Evolutionary conservation across 1,140 invertebrate species (phyloP), one percentile per base, ranked within the genome.

Genomic region (Megathymus violae): DNA sequence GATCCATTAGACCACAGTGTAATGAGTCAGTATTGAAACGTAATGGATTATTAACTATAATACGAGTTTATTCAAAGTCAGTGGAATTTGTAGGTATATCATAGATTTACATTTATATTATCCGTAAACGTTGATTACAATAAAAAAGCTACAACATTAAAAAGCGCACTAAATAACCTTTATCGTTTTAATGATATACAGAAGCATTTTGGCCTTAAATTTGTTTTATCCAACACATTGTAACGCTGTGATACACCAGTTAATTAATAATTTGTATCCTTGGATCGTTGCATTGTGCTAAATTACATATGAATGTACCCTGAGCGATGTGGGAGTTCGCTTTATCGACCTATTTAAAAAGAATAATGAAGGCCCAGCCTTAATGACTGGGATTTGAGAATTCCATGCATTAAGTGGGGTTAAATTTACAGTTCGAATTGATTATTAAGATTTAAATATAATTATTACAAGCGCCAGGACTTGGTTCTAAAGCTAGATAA

Each of bases 401-500:
- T 17, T 31, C 14, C 16, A 47, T 13, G 44, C 22, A 58, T 31
- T 31, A 31, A 31, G 9, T 31, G 27, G 9, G 27, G 41, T 31
- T 15, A 40, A 9, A 17, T 54, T 22, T 41, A 56, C 41, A 58
- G 43, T 31, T 44, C 11, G 34, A 58, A 58, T 58, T 44, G 44
- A 58, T 34, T 44, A 44, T 44, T 31, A 31, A 31, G 16, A 47
- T 56, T 44, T 14, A 16, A 25, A 15, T 22, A 44, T 16, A 44
- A 34, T 56, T 43, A 58, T 36, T 43, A 44, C 40, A 44, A 41
- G 52, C 52, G 52, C 52, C 52, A 25, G 43, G 40, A 40, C 31
- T 50, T 47, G 13, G 64, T 60, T 66, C n/a, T 41, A 43, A 67
- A 40, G 44, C 51, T 10, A 69, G 64, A 74, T 74, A 66, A 64